Percentiles rank a stretch among this genome's conserved stretches.
phyloP scores from a whole-genome alignment of 2,797 vertebrate genomes.

The Phrynocephalus vlangalii region DNA sequence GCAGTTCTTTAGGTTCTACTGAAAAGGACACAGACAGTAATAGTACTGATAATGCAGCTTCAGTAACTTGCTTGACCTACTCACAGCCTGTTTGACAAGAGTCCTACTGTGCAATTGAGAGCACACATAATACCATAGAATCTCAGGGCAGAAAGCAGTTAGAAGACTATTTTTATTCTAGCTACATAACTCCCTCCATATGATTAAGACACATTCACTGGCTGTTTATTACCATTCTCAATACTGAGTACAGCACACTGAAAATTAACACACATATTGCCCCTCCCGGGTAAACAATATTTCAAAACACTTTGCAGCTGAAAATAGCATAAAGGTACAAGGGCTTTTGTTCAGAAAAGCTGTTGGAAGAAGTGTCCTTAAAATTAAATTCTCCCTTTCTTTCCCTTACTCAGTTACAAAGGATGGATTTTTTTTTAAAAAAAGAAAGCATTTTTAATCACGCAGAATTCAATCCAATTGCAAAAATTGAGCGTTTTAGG shows the following conservation, averaged over 20 bases:
- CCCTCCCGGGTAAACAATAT: conserved; percentile 71
- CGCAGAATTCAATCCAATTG: not conserved
- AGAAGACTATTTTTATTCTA: conserved; percentile 84
- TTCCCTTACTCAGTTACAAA: not conserved
- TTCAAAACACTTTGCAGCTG: conserved; percentile 74
- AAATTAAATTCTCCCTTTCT: not conserved
- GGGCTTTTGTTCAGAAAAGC: conserved; percentile 65
- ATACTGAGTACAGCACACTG: conserved; percentile 79
- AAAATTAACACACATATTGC: conserved; percentile 70
- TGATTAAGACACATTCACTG: conserved; percentile 82
- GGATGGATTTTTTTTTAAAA: not conserved
- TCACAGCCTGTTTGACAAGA: conserved; percentile 79
- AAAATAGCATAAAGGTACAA: conserved; percentile 72
- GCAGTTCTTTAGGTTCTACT: conserved; percentile 78
- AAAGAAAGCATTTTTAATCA: not conserved
- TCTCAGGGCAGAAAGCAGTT: conserved; percentile 81
- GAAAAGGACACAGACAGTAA: conserved; percentile 77
- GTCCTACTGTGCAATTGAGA: conserved; percentile 80
- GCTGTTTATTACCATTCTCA: conserved; percentile 83
- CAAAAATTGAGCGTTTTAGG: not conserved
- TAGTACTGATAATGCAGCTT: conserved; percentile 75
- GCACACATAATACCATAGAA: conserved; percentile 77
- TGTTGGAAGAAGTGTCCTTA: not conserved
- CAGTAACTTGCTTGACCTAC: conserved; percentile 70
- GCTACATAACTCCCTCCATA: conserved; percentile 78